These are phyloP conservation scores for Chiloscyllium plagiosum DNA, from an alignment of 2,113 vertebrate genomes.

Conservation along the genomic window DNA sequence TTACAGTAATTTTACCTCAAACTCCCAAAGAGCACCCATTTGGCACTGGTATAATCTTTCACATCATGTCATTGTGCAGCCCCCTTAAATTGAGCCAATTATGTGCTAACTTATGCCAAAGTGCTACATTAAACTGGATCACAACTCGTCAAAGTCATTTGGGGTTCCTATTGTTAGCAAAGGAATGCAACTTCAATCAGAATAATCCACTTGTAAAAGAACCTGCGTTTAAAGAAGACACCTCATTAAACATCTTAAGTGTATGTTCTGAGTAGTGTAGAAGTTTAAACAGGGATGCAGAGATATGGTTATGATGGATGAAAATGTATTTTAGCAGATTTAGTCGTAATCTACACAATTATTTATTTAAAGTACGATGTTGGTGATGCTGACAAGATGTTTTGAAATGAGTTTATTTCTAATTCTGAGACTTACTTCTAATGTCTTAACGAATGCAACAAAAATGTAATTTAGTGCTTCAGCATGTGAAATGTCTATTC, in stretches of 20 bases:
- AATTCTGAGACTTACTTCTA: background rate
- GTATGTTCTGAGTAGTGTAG: background rate
- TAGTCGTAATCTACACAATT: no score
- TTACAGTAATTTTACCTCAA: background rate
- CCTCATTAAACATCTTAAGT: background rate
- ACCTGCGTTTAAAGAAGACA: constrained; percentile 77
- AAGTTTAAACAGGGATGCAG: background rate
- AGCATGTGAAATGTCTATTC: background rate
- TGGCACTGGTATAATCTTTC: background rate
- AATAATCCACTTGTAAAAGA: constrained; percentile 96
- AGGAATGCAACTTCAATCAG: background rate
- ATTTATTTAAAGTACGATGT: no score
- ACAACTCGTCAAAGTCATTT: background rate
- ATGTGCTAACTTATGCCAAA: background rate
- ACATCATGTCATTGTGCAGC: background rate
- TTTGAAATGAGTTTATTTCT: background rate
- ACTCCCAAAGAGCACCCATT: background rate
- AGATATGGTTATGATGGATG: background rate
- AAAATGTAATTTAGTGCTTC: background rate
- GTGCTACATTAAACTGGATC: background rate
- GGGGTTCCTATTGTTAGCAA: background rate
- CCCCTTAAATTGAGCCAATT: background rate
- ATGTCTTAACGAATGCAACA: background rate
- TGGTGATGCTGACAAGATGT: background rate
- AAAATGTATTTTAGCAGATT: background rate